Evolutionary conservation across 2,797 vertebrate genomes (phyloP).

Genomic region (Poecilia picta): DNA sequence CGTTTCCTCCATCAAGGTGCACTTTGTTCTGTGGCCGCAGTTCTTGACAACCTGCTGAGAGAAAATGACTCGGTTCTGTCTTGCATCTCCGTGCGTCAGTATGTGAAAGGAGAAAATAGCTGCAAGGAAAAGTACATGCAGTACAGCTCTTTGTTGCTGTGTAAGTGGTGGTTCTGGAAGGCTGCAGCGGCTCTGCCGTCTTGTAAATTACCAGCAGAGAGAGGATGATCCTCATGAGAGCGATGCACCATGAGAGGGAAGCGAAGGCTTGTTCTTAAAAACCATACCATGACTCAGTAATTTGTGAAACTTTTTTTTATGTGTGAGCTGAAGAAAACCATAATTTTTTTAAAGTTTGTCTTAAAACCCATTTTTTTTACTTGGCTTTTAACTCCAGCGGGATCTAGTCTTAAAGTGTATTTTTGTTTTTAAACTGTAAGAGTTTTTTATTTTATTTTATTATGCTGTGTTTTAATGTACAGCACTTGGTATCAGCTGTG

Average conservation of each 20-base stretch:
- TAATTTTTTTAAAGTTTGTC: too few species aligned
- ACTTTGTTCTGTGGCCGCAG: slow-evolving; percentile 36
- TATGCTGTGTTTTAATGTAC: too few species aligned
- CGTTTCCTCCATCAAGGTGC: slow-evolving; percentile 16
- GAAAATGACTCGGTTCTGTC: slow-evolving; percentile 51
- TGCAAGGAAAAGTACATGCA: slow-evolving; percentile 15
- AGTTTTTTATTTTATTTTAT: too few species aligned
- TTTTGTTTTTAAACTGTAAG: too few species aligned
- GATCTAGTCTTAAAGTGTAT: too few species aligned
- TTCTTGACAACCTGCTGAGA: slow-evolving; percentile 43
- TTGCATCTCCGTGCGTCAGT: slow-evolving; percentile 6
- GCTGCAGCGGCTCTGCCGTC: slow-evolving; percentile 44
- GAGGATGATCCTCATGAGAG: slow-evolving; percentile 25
- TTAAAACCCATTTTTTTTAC: too few species aligned
- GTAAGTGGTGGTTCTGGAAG: slow-evolving; percentile 54
- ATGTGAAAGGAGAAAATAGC: not conserved
- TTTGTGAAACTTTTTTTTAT: not conserved
- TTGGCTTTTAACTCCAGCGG: too few species aligned
- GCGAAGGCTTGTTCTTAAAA: slow-evolving; percentile 18
- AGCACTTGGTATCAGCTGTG: too few species aligned
- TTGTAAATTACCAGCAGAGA: slow-evolving; percentile 25
- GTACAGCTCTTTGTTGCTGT: slow-evolving; percentile 8
- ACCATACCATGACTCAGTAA: not conserved
- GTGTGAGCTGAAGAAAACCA: not conserved
- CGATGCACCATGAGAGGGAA: not conserved